phyloP scores from a whole-genome alignment of 2,113 vertebrate genomes.

The Ptilonorhynchus violaceus region DNA sequence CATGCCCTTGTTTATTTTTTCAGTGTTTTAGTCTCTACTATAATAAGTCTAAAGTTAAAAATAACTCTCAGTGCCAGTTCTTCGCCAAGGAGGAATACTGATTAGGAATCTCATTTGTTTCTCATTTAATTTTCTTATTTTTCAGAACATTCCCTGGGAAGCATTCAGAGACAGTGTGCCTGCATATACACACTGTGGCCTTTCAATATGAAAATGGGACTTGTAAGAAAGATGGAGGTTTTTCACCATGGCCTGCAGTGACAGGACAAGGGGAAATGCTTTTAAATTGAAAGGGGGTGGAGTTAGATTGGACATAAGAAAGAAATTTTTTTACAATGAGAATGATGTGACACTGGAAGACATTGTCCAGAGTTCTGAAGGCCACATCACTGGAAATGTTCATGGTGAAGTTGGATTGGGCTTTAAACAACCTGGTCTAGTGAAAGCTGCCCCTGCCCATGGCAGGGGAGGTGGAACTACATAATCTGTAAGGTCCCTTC shows the following conservation, averaged over 20 bases:
- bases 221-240: background rate
- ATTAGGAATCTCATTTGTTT: background rate
- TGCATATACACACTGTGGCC: background rate
- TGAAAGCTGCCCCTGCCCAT: background rate
- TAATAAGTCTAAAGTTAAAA: background rate
- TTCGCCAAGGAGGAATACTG: background rate
- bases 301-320: background rate
- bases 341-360: background rate
- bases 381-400: background rate
- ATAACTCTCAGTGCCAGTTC: background rate
- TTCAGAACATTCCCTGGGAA: background rate
- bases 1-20: background rate
- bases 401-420: fast-evolving
- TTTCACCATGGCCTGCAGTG: background rate
- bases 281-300: background rate
- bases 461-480: background rate
- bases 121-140: background rate
- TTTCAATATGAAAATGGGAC: background rate
- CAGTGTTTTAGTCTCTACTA: background rate
- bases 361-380: background rate
- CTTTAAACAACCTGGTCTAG: background rate
- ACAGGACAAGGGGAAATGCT: fast-evolving
- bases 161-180: background rate
- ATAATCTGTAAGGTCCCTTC: background rate
- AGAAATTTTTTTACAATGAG: background rate